Conservation (phyloP, 2,113 vertebrate species). For the Toxotes chatareus region DNA sequence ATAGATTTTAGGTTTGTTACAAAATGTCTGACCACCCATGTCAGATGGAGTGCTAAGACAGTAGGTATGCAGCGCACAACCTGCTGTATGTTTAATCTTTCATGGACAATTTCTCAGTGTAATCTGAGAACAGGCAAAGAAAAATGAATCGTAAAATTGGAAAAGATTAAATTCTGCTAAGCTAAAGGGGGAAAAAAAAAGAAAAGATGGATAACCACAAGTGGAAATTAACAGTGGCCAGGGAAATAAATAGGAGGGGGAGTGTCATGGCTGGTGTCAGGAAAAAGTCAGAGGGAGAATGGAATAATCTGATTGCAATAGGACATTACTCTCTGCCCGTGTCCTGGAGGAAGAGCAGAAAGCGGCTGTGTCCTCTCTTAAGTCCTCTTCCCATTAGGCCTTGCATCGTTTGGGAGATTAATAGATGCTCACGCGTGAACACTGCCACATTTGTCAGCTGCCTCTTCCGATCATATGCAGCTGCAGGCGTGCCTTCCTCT, state of each 20-base stretch:
- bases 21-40: not conserved
- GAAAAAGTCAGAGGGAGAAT: constrained; percentile 46
- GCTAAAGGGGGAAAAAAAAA: constrained; percentile 22
- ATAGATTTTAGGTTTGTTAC: not conserved
- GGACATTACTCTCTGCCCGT: constrained; percentile 70
- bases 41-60: constrained; percentile 5
- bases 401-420: constrained; percentile 75
- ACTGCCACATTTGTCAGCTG: constrained; percentile 74
- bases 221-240: constrained; percentile 60
- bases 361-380: constrained; percentile 65
- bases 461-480: constrained; percentile 68
- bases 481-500: constrained; percentile 52
- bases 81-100: constrained; percentile 37
- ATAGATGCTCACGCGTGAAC: constrained; percentile 70
- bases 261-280: constrained; percentile 48
- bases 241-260: constrained; percentile 57
- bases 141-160: constrained; percentile 48
- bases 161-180: constrained; percentile 64
- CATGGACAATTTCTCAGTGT: constrained; percentile 12
- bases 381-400: constrained; percentile 76
- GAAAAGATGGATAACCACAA: constrained; percentile 61
- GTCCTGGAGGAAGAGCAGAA: constrained; percentile 71
- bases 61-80: not conserved
- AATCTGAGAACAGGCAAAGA: constrained; percentile 38
- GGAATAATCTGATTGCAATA: constrained; percentile 71